Percentiles rank a stretch among this genome's conserved stretches.
phyloP scores from a whole-genome alignment of 2,888 invertebrate genomes.

The Netelia fuscicornis region DNA sequence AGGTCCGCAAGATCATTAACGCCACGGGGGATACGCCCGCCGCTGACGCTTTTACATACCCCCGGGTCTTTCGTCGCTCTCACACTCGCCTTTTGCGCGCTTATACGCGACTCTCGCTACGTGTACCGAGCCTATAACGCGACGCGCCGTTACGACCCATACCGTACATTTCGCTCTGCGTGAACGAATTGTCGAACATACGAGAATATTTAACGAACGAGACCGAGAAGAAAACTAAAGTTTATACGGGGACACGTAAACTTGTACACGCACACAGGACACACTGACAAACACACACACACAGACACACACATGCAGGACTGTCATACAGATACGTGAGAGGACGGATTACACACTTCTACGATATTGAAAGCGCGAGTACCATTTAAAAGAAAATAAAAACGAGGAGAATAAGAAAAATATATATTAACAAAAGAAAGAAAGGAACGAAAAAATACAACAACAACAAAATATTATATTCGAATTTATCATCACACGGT shows the following conservation, averaged over 20 bases:
- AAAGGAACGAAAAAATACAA: not conserved
- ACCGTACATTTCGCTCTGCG: constrained; percentile 24
- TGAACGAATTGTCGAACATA: constrained; percentile 31
- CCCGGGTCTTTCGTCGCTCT: constrained; percentile 50
- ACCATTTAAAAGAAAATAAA: constrained; percentile 6
- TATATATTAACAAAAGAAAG: constrained; percentile 7
- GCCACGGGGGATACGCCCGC: constrained; percentile 20
- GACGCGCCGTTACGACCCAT: not conserved
- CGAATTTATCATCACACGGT: constrained; percentile 12
- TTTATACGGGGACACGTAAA: not conserved
- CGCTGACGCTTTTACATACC: constrained; percentile 50
- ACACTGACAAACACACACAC: constrained; percentile 22
- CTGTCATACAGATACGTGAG: not conserved
- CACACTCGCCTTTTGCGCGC: constrained; percentile 29
- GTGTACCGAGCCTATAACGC: constrained; percentile 3
- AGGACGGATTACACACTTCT: constrained; percentile 2
- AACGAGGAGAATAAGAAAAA: constrained; percentile 5
- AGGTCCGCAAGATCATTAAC: constrained; percentile 12
- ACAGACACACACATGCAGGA: constrained; percentile 15
- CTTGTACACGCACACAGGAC: not conserved
- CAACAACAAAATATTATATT: constrained; percentile 23
- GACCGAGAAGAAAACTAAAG: not conserved
- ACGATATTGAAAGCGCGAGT: constrained; percentile 13
- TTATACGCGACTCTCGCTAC: not conserved
- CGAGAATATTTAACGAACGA: constrained; percentile 20